These are phyloP conservation scores for Hemicentrotus pulcherrimus DNA, from an alignment of 35 echinoderm and acorn worm genomes.

Conservation along the genomic window DNA sequence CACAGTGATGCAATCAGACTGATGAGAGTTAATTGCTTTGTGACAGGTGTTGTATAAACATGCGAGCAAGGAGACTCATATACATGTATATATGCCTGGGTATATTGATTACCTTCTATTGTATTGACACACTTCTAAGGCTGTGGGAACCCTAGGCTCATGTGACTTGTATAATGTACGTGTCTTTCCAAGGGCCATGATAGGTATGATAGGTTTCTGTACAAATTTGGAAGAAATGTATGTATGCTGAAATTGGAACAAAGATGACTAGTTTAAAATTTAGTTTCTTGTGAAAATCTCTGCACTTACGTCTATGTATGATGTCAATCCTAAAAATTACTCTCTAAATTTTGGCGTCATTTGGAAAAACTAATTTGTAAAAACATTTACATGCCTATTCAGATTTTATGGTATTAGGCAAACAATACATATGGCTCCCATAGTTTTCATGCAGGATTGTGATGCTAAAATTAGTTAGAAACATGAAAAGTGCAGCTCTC, in stretches of 20 bases:
- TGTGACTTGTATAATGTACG: neutral
- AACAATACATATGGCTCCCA: too few relatives aligned
- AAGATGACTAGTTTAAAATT: neutral
- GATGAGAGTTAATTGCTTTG: neutral
- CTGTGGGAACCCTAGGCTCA: neutral
- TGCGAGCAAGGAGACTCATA: neutral
- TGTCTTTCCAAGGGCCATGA: neutral
- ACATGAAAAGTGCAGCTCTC: too few relatives aligned
- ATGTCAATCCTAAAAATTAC: neutral
- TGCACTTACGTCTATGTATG: neutral
- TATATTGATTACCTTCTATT: neutral
- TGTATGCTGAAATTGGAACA: too few relatives aligned
- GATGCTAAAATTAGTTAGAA: too few relatives aligned
- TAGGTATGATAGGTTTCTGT: too few relatives aligned
- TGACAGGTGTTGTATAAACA: slow-evolving; percentile 32
- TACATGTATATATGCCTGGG: slow-evolving; percentile 42
- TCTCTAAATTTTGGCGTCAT: neutral
- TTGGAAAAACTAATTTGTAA: too few relatives aligned
- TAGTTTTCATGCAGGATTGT: too few relatives aligned
- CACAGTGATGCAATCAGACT: neutral
- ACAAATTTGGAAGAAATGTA: too few relatives aligned
- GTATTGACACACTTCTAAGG: slow-evolving; percentile 6
- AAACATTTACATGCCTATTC: too few relatives aligned
- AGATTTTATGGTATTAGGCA: too few relatives aligned
- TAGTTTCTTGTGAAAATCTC: neutral